Percentiles rank a stretch among this genome's conserved stretches.
phyloP scores from a whole-genome alignment of 1,140 invertebrate genomes.

The Neotoxoptera formosana region DNA sequence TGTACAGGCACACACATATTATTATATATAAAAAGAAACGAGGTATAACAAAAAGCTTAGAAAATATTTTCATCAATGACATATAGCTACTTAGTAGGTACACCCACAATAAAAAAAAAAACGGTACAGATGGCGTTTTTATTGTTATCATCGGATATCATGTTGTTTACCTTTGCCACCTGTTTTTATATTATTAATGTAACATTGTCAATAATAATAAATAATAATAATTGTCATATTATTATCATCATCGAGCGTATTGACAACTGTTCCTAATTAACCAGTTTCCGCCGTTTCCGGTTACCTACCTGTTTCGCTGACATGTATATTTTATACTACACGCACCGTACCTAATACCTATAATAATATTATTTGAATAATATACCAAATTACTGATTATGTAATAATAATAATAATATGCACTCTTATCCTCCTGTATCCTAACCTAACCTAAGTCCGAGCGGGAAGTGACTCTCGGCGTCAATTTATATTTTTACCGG shows the following conservation, averaged over 20 bases:
- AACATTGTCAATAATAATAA: background rate
- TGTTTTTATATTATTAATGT: background rate
- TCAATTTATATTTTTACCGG: background rate
- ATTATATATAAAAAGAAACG: too few species aligned
- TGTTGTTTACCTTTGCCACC: background rate
- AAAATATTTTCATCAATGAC: constrained; percentile 20
- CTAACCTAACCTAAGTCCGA: background rate
- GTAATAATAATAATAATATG: background rate
- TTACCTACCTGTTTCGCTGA: constrained; percentile 15
- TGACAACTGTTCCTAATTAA: constrained; percentile 52
- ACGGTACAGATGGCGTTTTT: background rate
- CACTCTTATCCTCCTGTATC: background rate
- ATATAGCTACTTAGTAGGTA: too few species aligned
- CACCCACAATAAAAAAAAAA: background rate
- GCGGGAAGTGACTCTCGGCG: background rate
- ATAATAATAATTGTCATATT: constrained; percentile 1
- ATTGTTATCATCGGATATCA: background rate
- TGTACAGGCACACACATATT: background rate
- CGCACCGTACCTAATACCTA: background rate
- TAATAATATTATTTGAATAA: background rate
- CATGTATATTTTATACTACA: background rate
- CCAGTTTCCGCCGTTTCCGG: constrained; percentile 36
- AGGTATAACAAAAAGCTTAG: background rate
- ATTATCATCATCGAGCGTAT: constrained; percentile 27
- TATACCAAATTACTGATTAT: background rate